Base-by-base conservation (phyloP, 2,797 vertebrate species). In the Catostomus latipinnis region DNA sequence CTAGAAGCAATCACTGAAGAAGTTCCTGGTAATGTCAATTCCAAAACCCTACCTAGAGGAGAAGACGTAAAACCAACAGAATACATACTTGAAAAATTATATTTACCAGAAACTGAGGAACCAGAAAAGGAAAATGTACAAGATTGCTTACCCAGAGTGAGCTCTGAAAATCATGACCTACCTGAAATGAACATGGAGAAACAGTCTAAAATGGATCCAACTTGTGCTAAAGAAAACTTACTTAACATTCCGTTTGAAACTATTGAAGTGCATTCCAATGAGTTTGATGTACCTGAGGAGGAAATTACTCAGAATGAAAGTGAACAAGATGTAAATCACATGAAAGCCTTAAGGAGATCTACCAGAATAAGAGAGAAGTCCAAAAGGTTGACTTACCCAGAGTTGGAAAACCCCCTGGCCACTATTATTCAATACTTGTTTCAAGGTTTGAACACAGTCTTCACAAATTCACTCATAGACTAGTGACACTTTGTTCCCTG, bases 341-440 rank as follows among this genome's bases (percentile, higher is more conserved):
- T 14, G 16, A 18, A 54, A 43, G 13, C 13, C 14, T 22, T 56
- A 22, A 54, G 16, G 16, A 54, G 43, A 8, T 14, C 18, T 6
- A n/a, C 53, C 49, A 56, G 22, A 56, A 52, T 71, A 52, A 71
- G 9, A 48, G 12, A 48, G 57, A 13, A 34, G 34, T 60, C 57
- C 57, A 60, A 14, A 60, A 7, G 76, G 4, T 79, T 79, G 22
- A 56, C 52, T 13, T 61, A 71, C 12, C 43, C 43, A 8, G n/a
- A 79, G 58, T 66, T 80, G 60, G 70, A 61, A 8, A 80, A 71
- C 45, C 77, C 69, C 68, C 43, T 79, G 1, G 56, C 72, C 50
- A 71, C 77, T 22, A 63, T 72, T 65, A 60, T 69, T 8, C 45
- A 63, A 14, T 69, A 34, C 49, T n/a, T 69, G 34, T 61, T 78